Evolutionary conservation across 2,797 vertebrate species (phyloP).

Genomic region (Sebastiscus tertius): DNA sequence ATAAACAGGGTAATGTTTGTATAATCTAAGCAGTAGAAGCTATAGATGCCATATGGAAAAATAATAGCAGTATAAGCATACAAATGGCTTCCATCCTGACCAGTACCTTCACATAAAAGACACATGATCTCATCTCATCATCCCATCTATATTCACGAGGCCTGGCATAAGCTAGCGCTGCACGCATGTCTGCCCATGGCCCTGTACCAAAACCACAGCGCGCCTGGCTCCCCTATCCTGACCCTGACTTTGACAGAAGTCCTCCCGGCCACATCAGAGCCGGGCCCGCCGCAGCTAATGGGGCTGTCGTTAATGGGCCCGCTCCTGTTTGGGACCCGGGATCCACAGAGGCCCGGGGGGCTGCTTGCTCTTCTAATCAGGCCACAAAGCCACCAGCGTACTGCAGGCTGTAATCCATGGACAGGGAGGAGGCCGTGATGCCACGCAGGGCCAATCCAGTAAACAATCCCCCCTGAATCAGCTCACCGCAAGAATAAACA

Average conservation of each 20-base stretch:
- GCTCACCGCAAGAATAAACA: conserved; percentile 76
- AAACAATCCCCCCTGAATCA: conserved; percentile 72
- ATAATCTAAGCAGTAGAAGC: conserved; percentile 16
- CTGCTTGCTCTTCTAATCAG: conserved; percentile 73
- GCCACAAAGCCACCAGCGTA: conserved; percentile 68
- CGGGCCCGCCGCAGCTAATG: conserved; percentile 71
- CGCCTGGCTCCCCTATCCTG: conserved; percentile 55
- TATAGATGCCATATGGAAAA: conserved; percentile 44
- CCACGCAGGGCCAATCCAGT: conserved; percentile 64
- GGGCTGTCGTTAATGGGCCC: conserved; percentile 72
- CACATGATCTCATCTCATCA: conserved; percentile 64
- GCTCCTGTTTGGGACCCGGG: conserved; percentile 69
- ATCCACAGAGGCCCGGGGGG: conserved; percentile 49
- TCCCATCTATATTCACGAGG: conserved; percentile 67
- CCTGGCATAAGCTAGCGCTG: conserved; percentile 31
- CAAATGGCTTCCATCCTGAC: conserved; percentile 64
- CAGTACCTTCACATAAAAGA: conserved; percentile 48
- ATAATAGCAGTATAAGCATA: conserved; percentile 41
- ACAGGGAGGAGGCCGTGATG: conserved; percentile 68
- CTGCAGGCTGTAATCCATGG: conserved; percentile 69
- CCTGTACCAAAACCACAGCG: conserved; percentile 65
- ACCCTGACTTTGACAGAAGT: conserved; percentile 71
- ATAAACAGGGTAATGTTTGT: conserved; percentile 44
- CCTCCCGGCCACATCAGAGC: conserved; percentile 75
- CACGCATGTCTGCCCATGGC: conserved; percentile 67